Evolutionary conservation across 2,888 invertebrate species (phyloP), one percentile per base, ranked within the genome.

Genomic region (Campaea margaritaria): DNA sequence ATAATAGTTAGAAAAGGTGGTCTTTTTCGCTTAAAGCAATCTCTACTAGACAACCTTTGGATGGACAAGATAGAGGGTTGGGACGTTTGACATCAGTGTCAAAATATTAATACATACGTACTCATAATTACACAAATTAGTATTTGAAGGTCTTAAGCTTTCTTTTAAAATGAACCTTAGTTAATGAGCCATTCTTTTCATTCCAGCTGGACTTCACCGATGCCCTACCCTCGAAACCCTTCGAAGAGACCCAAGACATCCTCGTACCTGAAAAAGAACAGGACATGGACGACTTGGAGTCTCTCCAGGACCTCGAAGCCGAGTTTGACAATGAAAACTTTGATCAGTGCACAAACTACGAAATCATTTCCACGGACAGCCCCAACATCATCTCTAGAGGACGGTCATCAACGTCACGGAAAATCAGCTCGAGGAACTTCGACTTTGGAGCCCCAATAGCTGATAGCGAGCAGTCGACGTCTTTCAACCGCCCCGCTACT

Each of bases 341-440:
- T 34, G 90, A 91, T 7, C 79, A 85, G 1, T 90, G 93, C 72
- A 85, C 86, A 0, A 93, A 93, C 63, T 93, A 93, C 44, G 93
- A 93, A 65, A 93, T 93, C 0, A 91, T 93, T 11, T 92, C 92
- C 0, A 93, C 93, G 0, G 93, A 93, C 46, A 92, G 92, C 45
- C 93, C 93, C 0, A 79, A 93, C 36, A 91, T 93, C 0, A 91
- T 92, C 12, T 91, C 91, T 0, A 74, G 85, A 41, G 91, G 92
- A 0, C 63, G 91, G 0, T 14, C 44, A 8, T 74, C 84, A 0
- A 74, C 82, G 0, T 76, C 85, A 0, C 79, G 89, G 14, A 91
- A 91, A 59, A 79, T 92, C 0, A 83, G 69, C 0, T 75, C 87
- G 0, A 83, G 81, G 13, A 87, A 87, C 27, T 92, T 93, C 38